phyloP scores from a whole-genome alignment of 2,888 invertebrate species.

The Eupithecia centaureata region DNA sequence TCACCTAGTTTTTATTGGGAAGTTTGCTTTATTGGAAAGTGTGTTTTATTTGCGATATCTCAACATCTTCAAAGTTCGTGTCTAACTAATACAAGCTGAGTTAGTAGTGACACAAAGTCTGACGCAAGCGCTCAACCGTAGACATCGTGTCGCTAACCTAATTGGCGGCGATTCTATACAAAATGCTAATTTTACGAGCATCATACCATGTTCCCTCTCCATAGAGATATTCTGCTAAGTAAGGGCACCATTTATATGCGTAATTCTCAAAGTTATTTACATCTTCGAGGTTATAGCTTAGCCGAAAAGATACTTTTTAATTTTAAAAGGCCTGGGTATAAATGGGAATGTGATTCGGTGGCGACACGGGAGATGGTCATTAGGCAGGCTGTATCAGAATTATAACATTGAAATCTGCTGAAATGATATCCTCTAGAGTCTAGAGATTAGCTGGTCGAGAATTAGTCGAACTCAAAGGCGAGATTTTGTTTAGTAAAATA shows the following conservation, averaged over 20 bases:
- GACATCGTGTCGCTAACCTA: slow-evolving; percentile 74
- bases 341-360: neutral
- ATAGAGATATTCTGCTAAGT: slow-evolving; percentile 46
- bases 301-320: slow-evolving; percentile 13
- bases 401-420: slow-evolving; percentile 14
- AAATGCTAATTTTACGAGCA: slow-evolving; percentile 76
- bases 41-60: neutral
- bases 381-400: neutral
- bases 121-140: slow-evolving; percentile 46
- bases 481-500: neutral
- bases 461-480: neutral
- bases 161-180: slow-evolving; percentile 70
- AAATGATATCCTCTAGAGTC: neutral
- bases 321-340: slow-evolving; percentile 8
- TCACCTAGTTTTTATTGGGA: neutral
- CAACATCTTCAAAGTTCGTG: neutral
- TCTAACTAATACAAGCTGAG: slow-evolving; percentile 10
- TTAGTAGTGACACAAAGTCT: slow-evolving; percentile 46
- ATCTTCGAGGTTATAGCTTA: slow-evolving; percentile 26
- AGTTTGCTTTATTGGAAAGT: neutral
- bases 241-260: slow-evolving; percentile 43
- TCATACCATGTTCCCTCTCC: slow-evolving; percentile 50
- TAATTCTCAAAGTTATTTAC: slow-evolving; percentile 41
- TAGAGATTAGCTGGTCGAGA: neutral
- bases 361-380: neutral